These are phyloP conservation scores for Diloba caeruleocephala DNA, from an alignment of 2,888 invertebrate genomes.

Conservation along the genomic window DNA sequence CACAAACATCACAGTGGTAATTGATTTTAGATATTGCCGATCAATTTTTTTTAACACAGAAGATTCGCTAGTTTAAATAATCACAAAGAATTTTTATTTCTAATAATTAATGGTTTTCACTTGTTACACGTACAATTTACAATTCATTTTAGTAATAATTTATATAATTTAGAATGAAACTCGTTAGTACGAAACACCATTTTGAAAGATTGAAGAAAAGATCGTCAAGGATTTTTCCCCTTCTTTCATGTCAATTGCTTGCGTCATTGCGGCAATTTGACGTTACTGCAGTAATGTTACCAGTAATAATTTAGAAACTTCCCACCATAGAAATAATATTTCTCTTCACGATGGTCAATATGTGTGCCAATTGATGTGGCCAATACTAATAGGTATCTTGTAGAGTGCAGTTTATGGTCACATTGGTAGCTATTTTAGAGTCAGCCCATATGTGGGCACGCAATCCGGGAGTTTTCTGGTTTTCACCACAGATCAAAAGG, in stretches of 20 bases:
- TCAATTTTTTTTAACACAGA: constrained; percentile 54
- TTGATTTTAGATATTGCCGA: constrained; percentile 69
- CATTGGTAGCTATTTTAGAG: too few species aligned
- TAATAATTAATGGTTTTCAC: constrained; percentile 52
- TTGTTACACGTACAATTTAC: constrained; percentile 62
- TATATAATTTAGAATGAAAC: constrained; percentile 79
- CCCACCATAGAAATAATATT: too few species aligned
- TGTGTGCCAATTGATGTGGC: too few species aligned
- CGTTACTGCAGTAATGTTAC: constrained; percentile 56
- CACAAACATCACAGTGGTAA: constrained; percentile 80
- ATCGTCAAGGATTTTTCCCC: constrained; percentile 81
- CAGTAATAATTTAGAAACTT: constrained; percentile 7
- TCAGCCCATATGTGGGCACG: too few species aligned
- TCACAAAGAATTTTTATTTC: constrained; percentile 64
- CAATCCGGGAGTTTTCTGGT: too few species aligned
- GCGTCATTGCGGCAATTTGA: constrained; percentile 83
- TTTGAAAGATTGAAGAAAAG: constrained; percentile 85
- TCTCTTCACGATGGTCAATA: too few species aligned
- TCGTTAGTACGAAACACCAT: constrained; percentile 85
- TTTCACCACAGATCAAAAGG: too few species aligned
- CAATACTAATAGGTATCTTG: too few species aligned
- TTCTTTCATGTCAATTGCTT: constrained; percentile 71
- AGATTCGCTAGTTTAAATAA: constrained; percentile 60
- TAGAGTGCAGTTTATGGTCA: too few species aligned
- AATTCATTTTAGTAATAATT: constrained; percentile 77